These are phyloP conservation scores for Falco novaeseelandiae DNA, from an alignment of 2,797 vertebrate species.

Conservation along the genomic window DNA sequence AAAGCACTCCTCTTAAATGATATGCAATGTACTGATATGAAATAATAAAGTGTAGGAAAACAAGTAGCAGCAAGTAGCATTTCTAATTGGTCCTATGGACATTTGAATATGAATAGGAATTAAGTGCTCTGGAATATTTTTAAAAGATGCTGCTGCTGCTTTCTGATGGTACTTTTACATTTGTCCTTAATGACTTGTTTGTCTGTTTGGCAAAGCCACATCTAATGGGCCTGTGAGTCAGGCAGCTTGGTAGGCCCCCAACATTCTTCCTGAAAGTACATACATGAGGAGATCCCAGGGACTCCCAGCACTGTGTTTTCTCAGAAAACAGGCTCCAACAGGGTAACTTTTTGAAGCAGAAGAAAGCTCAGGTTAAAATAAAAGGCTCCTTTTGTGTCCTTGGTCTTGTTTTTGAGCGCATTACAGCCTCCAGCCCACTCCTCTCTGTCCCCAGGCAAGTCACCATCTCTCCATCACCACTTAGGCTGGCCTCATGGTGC, in stretches of 20 bases:
- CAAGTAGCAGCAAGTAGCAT: background rate
- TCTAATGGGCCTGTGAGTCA: background rate
- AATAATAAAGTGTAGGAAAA: conserved; percentile 22
- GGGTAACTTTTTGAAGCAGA: background rate
- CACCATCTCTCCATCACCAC: background rate
- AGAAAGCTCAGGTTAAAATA: background rate
- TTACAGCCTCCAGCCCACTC: background rate
- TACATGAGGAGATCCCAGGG: background rate
- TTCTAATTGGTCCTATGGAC: background rate
- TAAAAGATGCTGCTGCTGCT: background rate
- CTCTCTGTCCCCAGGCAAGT: background rate
- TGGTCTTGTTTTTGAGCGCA: background rate
- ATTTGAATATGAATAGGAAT: conserved; percentile 17
- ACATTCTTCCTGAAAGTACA: background rate
- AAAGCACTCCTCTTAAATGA: conserved; percentile 19
- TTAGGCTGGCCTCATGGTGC: background rate
- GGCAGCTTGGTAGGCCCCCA: background rate
- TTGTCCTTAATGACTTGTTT: conserved; percentile 25
- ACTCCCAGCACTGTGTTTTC: background rate
- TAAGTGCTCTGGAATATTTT: conserved; percentile 21
- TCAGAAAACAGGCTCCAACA: background rate
- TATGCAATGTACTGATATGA: background rate
- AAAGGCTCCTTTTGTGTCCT: background rate
- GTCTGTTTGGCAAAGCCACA: background rate
- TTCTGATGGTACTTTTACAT: conserved; percentile 2